These are phyloP conservation scores for Colinus virginianus DNA, from an alignment of 2,113 vertebrate genomes.

Conservation along the genomic window DNA sequence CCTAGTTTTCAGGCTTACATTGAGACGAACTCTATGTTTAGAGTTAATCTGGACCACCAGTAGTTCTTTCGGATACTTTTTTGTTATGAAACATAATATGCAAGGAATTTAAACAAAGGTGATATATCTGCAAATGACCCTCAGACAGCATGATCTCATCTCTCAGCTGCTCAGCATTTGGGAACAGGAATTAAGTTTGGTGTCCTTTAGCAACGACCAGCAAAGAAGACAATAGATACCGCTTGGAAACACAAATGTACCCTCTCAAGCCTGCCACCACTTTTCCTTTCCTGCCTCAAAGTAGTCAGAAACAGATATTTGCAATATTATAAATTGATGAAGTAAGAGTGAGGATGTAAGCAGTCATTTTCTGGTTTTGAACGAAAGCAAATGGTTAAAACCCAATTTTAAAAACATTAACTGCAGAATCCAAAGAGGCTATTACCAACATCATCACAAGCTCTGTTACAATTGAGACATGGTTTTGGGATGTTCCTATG, in stretches of 20 bases:
- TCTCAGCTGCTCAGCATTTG: constrained; percentile 2
- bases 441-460: background rate
- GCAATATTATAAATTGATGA: background rate
- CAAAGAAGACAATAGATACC: background rate
- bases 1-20: background rate
- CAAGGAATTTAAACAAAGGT: constrained; percentile 59
- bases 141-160: constrained; percentile 39
- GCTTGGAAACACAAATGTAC: background rate
- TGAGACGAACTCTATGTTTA: background rate
- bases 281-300: background rate
- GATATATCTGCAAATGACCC: constrained; percentile 38
- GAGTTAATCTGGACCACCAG: background rate
- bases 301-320: background rate
- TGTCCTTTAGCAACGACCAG: constrained; percentile 17
- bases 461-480: background rate
- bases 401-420: background rate
- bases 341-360: background rate
- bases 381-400: background rate
- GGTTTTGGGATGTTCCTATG: background rate
- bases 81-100: constrained; percentile 8
- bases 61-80: background rate
- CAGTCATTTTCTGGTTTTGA: background rate
- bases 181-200: constrained; percentile 7
- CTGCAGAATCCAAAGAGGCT: background rate
- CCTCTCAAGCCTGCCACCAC: background rate